These are phyloP conservation scores for Neopipo cinnamomea DNA, from an alignment of 2,113 vertebrate genomes.

Conservation along the genomic window DNA sequence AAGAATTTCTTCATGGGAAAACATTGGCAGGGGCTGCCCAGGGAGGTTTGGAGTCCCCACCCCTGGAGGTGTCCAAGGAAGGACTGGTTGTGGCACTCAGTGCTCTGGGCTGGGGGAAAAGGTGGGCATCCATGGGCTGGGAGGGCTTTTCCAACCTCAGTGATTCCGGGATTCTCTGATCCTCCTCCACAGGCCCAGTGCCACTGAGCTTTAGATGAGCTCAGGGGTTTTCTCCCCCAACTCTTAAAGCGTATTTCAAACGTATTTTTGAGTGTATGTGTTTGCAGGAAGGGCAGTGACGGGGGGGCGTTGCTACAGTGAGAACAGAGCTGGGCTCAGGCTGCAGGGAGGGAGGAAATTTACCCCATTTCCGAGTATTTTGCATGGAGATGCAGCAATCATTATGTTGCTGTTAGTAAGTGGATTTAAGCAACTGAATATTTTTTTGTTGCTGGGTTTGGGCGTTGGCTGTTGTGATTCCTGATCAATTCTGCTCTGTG, in stretches of 20 bases:
- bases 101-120: neutral
- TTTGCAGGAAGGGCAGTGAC: neutral
- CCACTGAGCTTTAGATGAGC: neutral
- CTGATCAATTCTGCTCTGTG: neutral
- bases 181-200: neutral
- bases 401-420: neutral
- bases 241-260: neutral
- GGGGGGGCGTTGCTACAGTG: neutral
- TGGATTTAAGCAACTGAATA: neutral
- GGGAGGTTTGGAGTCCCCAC: neutral
- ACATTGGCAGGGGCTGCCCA: neutral
- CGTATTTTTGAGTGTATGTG: accelerated
- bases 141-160: neutral
- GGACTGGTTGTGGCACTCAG: neutral
- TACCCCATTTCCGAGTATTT: neutral
- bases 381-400: neutral
- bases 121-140: too few relatives aligned
- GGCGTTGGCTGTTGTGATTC: neutral
- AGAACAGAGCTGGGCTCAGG: neutral
- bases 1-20: neutral
- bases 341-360: neutral
- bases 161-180: neutral
- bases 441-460: neutral
- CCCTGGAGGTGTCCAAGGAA: neutral
- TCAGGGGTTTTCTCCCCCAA: accelerated